Evolutionary conservation across 2,113 vertebrate species (phyloP).

Genomic region (Mus pahari): DNA sequence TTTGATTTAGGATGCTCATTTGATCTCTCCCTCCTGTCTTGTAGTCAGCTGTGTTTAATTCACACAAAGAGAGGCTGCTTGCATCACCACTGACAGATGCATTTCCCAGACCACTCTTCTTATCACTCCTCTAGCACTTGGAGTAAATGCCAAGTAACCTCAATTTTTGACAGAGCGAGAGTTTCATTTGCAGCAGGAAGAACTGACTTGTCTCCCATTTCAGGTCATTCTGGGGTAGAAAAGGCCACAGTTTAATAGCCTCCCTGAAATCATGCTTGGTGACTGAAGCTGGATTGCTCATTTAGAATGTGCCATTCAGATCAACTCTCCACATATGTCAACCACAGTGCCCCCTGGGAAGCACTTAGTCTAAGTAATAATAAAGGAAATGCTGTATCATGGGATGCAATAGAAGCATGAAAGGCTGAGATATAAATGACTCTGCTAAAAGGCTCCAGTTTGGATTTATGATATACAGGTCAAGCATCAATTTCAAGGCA

Average conservation of each 20-base stretch:
- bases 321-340: constrained; percentile 65
- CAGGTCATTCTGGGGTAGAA: constrained; percentile 40
- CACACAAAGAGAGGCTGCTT: neutral
- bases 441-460: constrained; percentile 72
- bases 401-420: constrained; percentile 14
- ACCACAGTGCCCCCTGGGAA: constrained; percentile 66
- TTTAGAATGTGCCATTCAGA: constrained; percentile 68
- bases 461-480: constrained; percentile 81
- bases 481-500: constrained; percentile 80
- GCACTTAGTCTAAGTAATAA: constrained; percentile 78
- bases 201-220: constrained; percentile 60
- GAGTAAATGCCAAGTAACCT: constrained; percentile 43
- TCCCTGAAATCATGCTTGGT: constrained; percentile 54
- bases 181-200: constrained; percentile 32
- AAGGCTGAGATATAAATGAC: constrained; percentile 74
- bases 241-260: constrained; percentile 65
- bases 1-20: neutral
- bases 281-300: constrained; percentile 47
- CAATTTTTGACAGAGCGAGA: constrained; percentile 1
- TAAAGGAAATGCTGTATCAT: constrained; percentile 64
- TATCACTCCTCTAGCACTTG: neutral
- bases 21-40: neutral
- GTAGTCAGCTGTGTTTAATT: neutral
- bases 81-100: constrained; percentile 1
- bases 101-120: neutral